A percentile compares a stretch with the other conserved stretches of the same genome.
These are phyloP conservation scores for Thysanoteuthis rhombus DNA, from an alignment of 2,888 invertebrate genomes.

Conservation along the genomic window DNA sequence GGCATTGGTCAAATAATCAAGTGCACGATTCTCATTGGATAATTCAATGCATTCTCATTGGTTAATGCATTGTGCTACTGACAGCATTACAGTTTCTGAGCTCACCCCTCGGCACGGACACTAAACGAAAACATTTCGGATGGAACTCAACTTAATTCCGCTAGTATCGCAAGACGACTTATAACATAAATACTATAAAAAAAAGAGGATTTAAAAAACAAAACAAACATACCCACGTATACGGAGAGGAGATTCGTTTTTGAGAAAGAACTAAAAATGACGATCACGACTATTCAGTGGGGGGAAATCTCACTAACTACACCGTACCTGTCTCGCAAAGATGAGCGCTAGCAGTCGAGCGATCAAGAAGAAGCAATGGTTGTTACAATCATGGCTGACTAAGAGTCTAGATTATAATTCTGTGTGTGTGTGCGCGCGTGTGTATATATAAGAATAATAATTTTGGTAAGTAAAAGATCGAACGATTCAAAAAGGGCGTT, in stretches of 20 bases:
- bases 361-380: not conserved
- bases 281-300: not conserved
- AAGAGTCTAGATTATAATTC: not conserved
- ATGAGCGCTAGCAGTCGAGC: not conserved
- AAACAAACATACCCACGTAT: not conserved
- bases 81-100: not conserved
- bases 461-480: not conserved
- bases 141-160: not conserved
- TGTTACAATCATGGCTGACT: constrained; percentile 31
- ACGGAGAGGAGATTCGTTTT: not conserved
- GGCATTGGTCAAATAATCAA: not conserved
- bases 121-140: not conserved
- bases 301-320: not conserved
- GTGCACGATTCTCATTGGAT: not conserved
- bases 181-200: not conserved
- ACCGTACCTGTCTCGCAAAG: not conserved
- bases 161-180: not conserved
- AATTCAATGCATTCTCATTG: not conserved
- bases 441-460: no score
- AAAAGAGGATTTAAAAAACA: not conserved
- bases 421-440: no score
- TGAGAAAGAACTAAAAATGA: not conserved
- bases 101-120: not conserved
- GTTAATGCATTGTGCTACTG: not conserved
- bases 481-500: not conserved